phyloP scores from a whole-genome alignment of 2,797 vertebrate species.

The Cirrhinus mrigala region DNA sequence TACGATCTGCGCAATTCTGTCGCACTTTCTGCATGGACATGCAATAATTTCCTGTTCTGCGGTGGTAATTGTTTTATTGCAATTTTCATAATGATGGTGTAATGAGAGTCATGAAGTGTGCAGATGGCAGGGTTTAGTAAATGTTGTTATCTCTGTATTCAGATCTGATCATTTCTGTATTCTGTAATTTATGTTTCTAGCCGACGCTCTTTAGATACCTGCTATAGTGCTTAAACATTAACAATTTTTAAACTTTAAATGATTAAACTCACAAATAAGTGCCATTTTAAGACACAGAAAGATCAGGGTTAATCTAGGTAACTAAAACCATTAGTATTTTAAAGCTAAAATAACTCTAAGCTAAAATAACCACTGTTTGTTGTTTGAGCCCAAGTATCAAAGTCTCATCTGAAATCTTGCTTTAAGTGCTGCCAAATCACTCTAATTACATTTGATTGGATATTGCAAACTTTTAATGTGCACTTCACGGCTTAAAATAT shows the following conservation, averaged over 20 bases:
- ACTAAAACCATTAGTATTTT: not conserved
- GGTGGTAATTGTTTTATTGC: not conserved
- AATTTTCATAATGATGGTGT: constrained; percentile 28
- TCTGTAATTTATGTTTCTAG: not conserved
- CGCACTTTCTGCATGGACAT: not conserved
- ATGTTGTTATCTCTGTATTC: not conserved
- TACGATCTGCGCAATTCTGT: not conserved
- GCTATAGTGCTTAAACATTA: not conserved
- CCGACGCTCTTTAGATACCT: not conserved
- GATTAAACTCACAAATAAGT: not conserved
- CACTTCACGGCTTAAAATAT: constrained; percentile 38
- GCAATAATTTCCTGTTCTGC: constrained; percentile 2
- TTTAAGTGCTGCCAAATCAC: constrained; percentile 32
- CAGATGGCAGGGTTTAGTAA: not conserved
- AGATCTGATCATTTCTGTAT: not conserved
- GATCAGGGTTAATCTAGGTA: not conserved
- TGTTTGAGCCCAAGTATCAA: not conserved
- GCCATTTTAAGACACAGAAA: not conserved
- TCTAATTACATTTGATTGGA: constrained; percentile 18
- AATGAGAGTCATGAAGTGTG: constrained; percentile 12
- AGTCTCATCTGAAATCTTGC: not conserved
- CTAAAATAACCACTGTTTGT: not conserved
- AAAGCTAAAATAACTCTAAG: not conserved
- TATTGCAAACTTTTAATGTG: constrained; percentile 25
- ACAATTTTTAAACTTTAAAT: not conserved